These are phyloP conservation scores for Pomatostomus ruficeps DNA, from an alignment of 2,113 vertebrate genomes.

Conservation along the genomic window DNA sequence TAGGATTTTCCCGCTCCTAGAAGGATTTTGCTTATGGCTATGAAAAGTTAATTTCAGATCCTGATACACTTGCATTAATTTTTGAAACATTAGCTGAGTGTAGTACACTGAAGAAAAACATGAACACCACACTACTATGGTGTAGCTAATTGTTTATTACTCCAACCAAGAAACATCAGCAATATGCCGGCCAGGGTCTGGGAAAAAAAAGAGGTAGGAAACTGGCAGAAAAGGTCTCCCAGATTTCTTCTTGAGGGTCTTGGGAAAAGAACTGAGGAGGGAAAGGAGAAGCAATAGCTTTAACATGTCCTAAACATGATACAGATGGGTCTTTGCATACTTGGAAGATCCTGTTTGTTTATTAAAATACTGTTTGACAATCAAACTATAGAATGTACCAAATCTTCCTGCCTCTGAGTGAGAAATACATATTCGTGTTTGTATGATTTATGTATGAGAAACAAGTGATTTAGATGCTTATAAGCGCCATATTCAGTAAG, in stretches of 20 bases:
- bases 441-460: slow-evolving; percentile 48
- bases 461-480: slow-evolving; percentile 37
- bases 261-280: background rate
- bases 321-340: background rate
- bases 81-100: slow-evolving; percentile 69
- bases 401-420: background rate
- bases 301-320: background rate
- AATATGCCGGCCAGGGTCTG: slow-evolving; percentile 23
- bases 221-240: slow-evolving; percentile 24
- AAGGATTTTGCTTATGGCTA: slow-evolving; percentile 84
- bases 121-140: slow-evolving; percentile 6
- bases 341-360: slow-evolving; percentile 3
- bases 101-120: slow-evolving; percentile 65
- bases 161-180: slow-evolving; percentile 51
- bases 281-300: background rate
- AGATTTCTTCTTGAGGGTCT: slow-evolving; percentile 27
- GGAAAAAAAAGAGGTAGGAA: background rate
- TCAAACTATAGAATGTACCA: background rate
- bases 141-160: slow-evolving; percentile 69
- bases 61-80: slow-evolving; percentile 88
- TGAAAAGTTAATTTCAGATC: slow-evolving; percentile 91
- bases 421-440: background rate
- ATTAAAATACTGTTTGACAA: slow-evolving; percentile 17
- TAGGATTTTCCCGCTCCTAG: slow-evolving; percentile 72
- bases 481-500: slow-evolving; percentile 26